Conservation (phyloP, 2,888 invertebrate genomes). For the Brachypalpus laphriformis region DNA sequence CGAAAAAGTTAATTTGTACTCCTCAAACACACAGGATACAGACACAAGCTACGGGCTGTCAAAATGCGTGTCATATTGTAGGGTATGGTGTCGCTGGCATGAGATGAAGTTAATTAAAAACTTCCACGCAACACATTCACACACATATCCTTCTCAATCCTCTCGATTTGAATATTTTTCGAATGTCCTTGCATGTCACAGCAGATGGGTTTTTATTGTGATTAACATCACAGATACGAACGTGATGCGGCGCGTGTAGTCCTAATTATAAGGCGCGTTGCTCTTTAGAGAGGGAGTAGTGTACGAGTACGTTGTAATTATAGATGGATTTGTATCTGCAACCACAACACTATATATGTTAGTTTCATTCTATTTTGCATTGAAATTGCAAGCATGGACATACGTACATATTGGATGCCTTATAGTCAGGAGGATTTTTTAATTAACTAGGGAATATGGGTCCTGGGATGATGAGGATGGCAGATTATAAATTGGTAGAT, state of each 20-base stretch:
- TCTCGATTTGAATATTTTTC: not conserved
- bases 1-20: slow-evolving; percentile 15
- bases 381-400: not conserved
- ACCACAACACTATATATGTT: not conserved
- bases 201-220: slow-evolving; percentile 23
- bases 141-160: not conserved
- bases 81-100: not conserved
- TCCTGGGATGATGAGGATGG: not conserved
- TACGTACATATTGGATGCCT: not conserved
- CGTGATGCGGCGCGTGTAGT: not conserved
- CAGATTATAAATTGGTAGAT: not conserved
- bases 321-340: not conserved
- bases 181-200: slow-evolving; percentile 8
- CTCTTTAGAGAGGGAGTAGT: not conserved
- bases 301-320: no score
- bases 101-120: slow-evolving; percentile 15
- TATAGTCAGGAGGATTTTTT: slow-evolving; percentile 1
- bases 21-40: not conserved
- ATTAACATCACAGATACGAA: not conserved
- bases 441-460: not conserved
- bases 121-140: not conserved
- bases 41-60: not conserved
- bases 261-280: not conserved
- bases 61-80: slow-evolving; percentile 11
- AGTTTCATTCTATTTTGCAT: not conserved